Percentiles rank a stretch among this genome's conserved stretches.
phyloP scores from a whole-genome alignment of 1,140 invertebrate genomes.

The Caenorhabditis tropicalis region DNA sequence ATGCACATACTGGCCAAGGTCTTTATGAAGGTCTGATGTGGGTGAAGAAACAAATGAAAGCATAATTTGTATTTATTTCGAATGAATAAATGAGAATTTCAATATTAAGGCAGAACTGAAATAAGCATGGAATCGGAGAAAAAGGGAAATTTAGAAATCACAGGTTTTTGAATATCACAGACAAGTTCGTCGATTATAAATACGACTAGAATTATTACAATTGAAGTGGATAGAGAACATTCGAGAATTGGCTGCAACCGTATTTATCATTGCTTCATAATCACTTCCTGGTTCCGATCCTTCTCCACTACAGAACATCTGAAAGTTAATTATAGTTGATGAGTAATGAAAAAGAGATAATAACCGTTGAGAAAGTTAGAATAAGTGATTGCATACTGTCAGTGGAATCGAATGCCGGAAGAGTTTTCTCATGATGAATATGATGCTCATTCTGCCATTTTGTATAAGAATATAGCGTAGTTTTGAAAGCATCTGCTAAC shows the following conservation, averaged over 20 bases:
- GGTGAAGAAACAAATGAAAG: constrained; percentile 43
- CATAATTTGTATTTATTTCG: neutral
- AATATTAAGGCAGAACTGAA: neutral
- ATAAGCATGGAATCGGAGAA: neutral
- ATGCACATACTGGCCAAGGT: constrained; percentile 33
- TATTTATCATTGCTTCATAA: constrained; percentile 29
- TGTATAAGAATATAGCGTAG: constrained; percentile 3
- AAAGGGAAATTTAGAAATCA: neutral
- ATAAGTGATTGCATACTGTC: constrained; percentile 10
- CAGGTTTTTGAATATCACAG: neutral
- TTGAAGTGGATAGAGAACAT: constrained; percentile 29
- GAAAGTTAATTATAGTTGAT: neutral
- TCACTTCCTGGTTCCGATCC: constrained; percentile 15
- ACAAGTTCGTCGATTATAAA: constrained; percentile 11
- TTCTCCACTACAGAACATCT: constrained; percentile 37
- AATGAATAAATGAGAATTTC: neutral
- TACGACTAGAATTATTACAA: constrained; percentile 14
- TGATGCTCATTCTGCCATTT: constrained; percentile 33
- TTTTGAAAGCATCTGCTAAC: constrained; percentile 22
- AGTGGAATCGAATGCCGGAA: constrained; percentile 25
- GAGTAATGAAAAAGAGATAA: neutral
- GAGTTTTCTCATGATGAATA: constrained; percentile 11
- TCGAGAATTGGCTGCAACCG: neutral
- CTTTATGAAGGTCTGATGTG: constrained; percentile 35
- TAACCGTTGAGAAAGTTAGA: neutral